A percentile compares a stretch with the other conserved stretches of the same genome.
These are phyloP conservation scores for Heptranchias perlo DNA, from an alignment of 2,113 vertebrate species.

Conservation along the genomic window DNA sequence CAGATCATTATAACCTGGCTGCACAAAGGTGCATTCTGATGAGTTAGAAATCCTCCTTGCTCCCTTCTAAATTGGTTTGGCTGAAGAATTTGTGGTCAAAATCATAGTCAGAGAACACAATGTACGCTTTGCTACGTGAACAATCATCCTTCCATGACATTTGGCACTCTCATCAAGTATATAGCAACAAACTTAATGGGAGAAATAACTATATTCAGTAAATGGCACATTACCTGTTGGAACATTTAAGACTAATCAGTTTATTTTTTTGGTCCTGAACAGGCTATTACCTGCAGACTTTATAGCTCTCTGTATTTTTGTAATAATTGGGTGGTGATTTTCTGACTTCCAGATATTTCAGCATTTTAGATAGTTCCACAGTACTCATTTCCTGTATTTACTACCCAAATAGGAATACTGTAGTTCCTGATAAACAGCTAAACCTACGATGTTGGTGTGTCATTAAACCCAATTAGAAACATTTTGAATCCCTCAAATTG, in stretches of 20 bases:
- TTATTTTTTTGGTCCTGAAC: not conserved
- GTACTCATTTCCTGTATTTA: not conserved
- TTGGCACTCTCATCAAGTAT: not conserved
- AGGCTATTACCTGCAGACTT: not conserved
- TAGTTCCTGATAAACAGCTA: too few species aligned
- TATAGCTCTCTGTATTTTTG: not conserved
- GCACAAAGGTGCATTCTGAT: not conserved
- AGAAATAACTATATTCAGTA: not conserved
- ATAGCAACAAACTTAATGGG: not conserved
- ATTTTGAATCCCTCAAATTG: too few species aligned
- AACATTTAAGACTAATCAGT: not conserved
- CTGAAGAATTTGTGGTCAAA: not conserved
- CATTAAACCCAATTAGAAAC: too few species aligned
- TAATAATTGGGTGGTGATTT: not conserved
- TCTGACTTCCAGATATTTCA: not conserved
- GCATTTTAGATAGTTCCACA: not conserved
- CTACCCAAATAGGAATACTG: not conserved
- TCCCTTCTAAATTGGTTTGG: not conserved
- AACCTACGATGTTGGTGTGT: too few species aligned
- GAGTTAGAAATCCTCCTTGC: not conserved
- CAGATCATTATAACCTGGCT: not conserved
- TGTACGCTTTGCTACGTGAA: not conserved
- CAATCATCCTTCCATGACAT: not conserved
- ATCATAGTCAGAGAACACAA: constrained; percentile 1
- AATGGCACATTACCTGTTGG: not conserved